phyloP scores from a whole-genome alignment of 2,113 vertebrate genomes.

The Dromaius novaehollandiae region DNA sequence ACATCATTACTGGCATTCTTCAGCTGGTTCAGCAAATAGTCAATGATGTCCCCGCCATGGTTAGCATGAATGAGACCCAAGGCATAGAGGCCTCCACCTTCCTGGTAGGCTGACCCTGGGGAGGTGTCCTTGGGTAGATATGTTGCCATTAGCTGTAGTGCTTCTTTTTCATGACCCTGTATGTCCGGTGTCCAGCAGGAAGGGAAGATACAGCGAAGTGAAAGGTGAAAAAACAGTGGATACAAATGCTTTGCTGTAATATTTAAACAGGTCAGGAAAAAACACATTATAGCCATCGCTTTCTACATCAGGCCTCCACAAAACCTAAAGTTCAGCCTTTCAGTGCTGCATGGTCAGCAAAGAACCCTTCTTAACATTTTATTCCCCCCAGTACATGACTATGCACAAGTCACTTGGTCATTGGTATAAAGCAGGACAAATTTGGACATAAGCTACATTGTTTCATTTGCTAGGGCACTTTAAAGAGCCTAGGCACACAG shows the following conservation, averaged over 20 bases:
- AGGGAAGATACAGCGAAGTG: background rate
- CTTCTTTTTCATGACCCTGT: slow-evolving; percentile 98
- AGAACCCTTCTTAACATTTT: background rate
- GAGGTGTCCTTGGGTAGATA: slow-evolving; percentile 98
- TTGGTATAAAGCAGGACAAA: background rate
- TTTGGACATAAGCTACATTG: background rate
- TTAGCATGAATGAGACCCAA: slow-evolving; percentile 98
- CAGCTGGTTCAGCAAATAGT: slow-evolving; percentile 96
- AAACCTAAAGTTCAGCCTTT: background rate
- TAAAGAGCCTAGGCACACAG: background rate
- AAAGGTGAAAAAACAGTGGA: background rate
- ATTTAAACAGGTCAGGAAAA: background rate
- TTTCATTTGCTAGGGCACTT: background rate
- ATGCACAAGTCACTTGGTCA: background rate
- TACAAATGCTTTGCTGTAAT: background rate
- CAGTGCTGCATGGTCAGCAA: background rate
- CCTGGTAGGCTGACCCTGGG: slow-evolving; percentile 97
- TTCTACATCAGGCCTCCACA: background rate
- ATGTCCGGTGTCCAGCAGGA: background rate
- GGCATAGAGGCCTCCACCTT: slow-evolving; percentile 96
- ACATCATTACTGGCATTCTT: slow-evolving; percentile 99
- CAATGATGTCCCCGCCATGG: slow-evolving; percentile 97
- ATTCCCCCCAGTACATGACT: background rate
- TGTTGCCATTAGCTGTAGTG: slow-evolving; percentile 96
- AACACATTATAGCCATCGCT: background rate